Base-by-base conservation (phyloP, 2,888 invertebrate species). In the Patella caerulea region DNA sequence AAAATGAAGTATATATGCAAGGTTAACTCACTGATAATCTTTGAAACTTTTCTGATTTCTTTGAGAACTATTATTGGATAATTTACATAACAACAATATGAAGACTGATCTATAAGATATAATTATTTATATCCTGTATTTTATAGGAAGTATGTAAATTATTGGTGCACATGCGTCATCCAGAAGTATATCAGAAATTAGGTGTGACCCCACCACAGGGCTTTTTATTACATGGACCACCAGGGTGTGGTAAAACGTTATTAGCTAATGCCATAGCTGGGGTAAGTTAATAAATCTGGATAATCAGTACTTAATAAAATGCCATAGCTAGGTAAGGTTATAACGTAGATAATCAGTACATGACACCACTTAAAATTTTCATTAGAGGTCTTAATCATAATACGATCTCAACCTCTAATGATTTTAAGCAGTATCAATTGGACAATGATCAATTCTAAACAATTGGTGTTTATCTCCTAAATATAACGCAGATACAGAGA, bases 211-310 rank as follows among this genome's bases (percentile, higher is more conserved):
- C 98, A 65, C 97, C 98, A 0, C 94, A 96, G 88, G 98, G 98
- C 52, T 95, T 98, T 86, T 92, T 99, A 74, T 93, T 99, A 72
- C 98, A 98, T 91, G 99, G 99, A 0, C 98, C 99, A 0, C 97
- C 98, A 0, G 99, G 99, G 0, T 97, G 97, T 90, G 98, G 99
- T 12, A 94, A 93, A 88, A 92, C 93, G 3, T 84, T 92, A 34
- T 82, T 93, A n/a, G 92, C 92, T 34, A 87, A 92, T 82, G 92
- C 93, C 19, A 91, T 93, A 71, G 92, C 93, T 77, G 93, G 93
- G 84, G 92, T 92, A 86, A 83, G 88, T 84, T 45, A 4, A 45
- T 45, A 34, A 34, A 34, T 5, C 3, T 45, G 4, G 1, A 45
- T 45, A 45, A 45, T 45, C 45, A 19, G n/a, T 73, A 14, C n/a